Evolutionary conservation across 1,140 invertebrate species (phyloP), one percentile per base, ranked within the genome.

Genomic region (Drosophila pruinosa): DNA sequence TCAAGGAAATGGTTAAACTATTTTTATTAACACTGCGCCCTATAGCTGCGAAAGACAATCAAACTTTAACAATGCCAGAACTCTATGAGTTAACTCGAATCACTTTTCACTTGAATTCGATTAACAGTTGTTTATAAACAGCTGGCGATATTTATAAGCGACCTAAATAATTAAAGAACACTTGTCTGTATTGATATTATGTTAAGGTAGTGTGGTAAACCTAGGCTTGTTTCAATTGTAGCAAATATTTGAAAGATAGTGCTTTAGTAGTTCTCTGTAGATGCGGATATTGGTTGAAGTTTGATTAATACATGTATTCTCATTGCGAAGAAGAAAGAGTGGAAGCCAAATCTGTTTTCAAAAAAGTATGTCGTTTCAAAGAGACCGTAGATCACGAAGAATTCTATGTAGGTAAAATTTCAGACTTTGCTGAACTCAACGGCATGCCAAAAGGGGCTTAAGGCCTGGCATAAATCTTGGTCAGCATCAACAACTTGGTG

Each of bases 401-500:
- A 47, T 3, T 10, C 28, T 31, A 28, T 28, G 5, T 6, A 31
- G 28, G 19, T 26, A 14, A 48, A 48, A 17, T 12, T 15, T 31
- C n/a, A 8, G 14, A 2, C 7, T 8, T 50, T 50, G 21, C 21
- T 8, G 14, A 22, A 28, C 12, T 31, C 31, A 34, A 14, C 10
- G 8, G 2, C 8, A 22, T 1, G 14, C 15, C 12, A 39, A 59
- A 39, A 26, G 15, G 12, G 34, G n/a, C 24, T 28, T 4, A 41
- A 63, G 34, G 19, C n/a, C 31, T 7, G 53, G 31, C 63, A 34
- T 28, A 39, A 50, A 48, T 22, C 41, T 47, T 39, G 53, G 21
- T 31, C 43, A 61, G 57, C 64, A 57, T 70, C 45, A 54, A 67
- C 52, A 41, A 68, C 45, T 68, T 38, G 45, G 56, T 22, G 43